Evolutionary conservation across 2,888 invertebrate genomes (phyloP).

Genomic region (Noctua comes): DNA sequence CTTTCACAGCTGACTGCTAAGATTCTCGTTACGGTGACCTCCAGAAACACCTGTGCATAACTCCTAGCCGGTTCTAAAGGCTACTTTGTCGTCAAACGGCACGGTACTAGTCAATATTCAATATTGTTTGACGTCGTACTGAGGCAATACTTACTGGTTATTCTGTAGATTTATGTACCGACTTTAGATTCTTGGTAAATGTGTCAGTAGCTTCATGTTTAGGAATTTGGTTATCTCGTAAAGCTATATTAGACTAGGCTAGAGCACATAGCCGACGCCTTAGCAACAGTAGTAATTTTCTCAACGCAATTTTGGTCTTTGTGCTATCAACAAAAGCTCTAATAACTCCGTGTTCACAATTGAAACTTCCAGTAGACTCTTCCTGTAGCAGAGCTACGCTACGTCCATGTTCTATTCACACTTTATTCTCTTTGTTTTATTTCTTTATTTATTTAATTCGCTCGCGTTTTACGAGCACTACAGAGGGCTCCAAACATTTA

Average conservation of each 20-base stretch:
- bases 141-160: constrained; percentile 24
- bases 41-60: constrained; percentile 66
- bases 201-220: constrained; percentile 31
- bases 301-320: constrained; percentile 26
- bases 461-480: constrained; percentile 54
- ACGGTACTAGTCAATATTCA: constrained; percentile 42
- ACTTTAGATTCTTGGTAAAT: constrained; percentile 38
- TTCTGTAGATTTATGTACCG: constrained; percentile 14
- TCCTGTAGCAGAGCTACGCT: constrained; percentile 4
- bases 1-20: constrained; percentile 61
- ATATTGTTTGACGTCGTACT: constrained; percentile 50
- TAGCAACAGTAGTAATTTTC: constrained; percentile 28
- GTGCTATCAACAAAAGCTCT: constrained; percentile 16
- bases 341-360: constrained; percentile 18
- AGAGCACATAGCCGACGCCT: constrained; percentile 3
- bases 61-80: constrained; percentile 65
- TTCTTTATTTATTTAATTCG: constrained; percentile 57
- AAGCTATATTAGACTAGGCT: constrained; percentile 12
- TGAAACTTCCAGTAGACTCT: constrained; percentile 22
- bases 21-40: constrained; percentile 64
- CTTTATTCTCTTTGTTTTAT: constrained; percentile 52
- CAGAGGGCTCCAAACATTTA: constrained; percentile 50
- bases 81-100: constrained; percentile 58
- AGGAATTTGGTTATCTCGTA: constrained; percentile 41
- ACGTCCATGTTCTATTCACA: constrained; percentile 27